Conservation (phyloP, 2,888 invertebrate species). For the Anarsia innoxiella region DNA sequence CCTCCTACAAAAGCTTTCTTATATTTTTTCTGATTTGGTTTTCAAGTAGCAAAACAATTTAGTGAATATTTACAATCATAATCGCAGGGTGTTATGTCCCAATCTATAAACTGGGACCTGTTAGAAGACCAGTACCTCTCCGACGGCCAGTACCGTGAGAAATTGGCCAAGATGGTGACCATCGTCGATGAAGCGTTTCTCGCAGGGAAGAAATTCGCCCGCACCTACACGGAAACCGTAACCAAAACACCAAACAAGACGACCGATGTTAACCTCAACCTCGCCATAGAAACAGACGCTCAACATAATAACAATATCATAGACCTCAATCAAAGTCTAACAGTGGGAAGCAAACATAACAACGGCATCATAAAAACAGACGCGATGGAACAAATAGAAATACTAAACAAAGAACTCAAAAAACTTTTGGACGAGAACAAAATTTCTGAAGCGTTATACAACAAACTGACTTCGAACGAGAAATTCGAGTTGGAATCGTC, state of each 20-base stretch:
- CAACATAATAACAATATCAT: conserved; percentile 25
- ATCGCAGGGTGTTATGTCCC: conserved; percentile 94
- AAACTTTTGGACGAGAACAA: conserved; percentile 49
- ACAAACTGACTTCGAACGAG: conserved; percentile 58
- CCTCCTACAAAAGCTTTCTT: too few species aligned
- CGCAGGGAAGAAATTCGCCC: conserved; percentile 84
- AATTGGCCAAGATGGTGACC: conserved; percentile 90
- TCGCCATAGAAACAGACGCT: too few species aligned
- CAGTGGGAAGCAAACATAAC: too few species aligned
- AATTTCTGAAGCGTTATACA: conserved; percentile 51
- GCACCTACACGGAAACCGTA: conserved; percentile 67
- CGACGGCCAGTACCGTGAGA: conserved; percentile 86
- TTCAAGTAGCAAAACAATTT: too few species aligned
- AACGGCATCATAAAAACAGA: too few species aligned
- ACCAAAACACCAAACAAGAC: conserved; percentile 20
- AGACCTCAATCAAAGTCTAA: conserved; percentile 31
- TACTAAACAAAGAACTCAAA: conserved; percentile 42
- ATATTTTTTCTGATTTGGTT: too few species aligned
- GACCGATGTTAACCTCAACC: conserved; percentile 30
- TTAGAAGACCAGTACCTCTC: conserved; percentile 91
- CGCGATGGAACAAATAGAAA: conserved; percentile 27
- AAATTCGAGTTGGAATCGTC: conserved; percentile 57
- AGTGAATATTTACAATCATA: too few species aligned
- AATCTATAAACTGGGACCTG: conserved; percentile 95
- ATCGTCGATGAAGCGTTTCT: conserved; percentile 83